Conservation (phyloP, 2,888 invertebrate genomes). For the Synanthedon vespiformis region DNA sequence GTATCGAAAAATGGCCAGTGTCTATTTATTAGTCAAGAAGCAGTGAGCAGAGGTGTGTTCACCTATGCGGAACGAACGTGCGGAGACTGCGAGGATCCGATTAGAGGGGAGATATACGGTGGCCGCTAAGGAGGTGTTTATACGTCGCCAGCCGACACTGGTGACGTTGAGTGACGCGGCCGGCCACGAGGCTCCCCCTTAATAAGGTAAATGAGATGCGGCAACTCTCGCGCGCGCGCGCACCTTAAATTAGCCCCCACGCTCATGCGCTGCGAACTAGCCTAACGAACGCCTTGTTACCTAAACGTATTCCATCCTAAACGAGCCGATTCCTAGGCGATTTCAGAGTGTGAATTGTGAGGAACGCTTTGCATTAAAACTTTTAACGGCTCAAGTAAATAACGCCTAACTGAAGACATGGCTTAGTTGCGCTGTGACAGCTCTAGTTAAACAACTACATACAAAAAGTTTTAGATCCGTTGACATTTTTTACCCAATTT, state of each 20-base stretch:
- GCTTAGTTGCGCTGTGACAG: no score
- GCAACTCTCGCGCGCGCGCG: conserved; percentile 16
- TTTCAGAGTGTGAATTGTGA: background rate
- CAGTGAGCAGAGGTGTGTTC: conserved; percentile 11
- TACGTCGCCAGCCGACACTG: conserved; percentile 25
- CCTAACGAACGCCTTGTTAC: conserved; percentile 50
- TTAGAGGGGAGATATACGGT: conserved; percentile 32
- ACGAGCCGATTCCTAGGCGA: conserved; percentile 15
- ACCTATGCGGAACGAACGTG: conserved; percentile 12
- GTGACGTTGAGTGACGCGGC: conserved; percentile 58
- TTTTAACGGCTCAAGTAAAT: background rate
- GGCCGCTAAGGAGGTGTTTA: conserved; percentile 47
- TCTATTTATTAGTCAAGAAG: conserved; percentile 13
- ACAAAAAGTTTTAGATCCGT: conserved; percentile 5
- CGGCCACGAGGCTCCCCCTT: conserved; percentile 35
- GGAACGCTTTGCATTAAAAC: conserved; percentile 18
- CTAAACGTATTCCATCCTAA: conserved; percentile 32
- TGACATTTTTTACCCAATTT: conserved; percentile 52
- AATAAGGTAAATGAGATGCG: conserved; percentile 63
- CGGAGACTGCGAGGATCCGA: conserved; percentile 12
- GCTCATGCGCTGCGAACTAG: conserved; percentile 14
- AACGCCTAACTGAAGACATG: background rate
- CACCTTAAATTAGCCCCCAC: conserved; percentile 39
- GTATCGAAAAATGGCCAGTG: background rate
- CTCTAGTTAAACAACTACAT: no score